phyloP scores from a whole-genome alignment of 2,888 invertebrate genomes.

The Cryptocephalus moraei region DNA sequence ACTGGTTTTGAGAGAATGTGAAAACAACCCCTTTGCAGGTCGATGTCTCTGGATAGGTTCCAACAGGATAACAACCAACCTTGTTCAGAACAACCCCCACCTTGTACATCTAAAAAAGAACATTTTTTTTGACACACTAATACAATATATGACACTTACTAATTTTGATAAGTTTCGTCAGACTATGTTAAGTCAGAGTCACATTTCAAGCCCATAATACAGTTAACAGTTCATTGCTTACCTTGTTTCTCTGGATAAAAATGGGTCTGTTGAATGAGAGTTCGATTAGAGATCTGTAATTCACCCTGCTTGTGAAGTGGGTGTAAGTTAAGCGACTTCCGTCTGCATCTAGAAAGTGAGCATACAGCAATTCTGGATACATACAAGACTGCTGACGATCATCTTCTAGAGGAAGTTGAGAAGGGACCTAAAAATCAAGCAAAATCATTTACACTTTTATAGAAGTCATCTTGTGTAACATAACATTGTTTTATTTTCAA shows the following conservation, averaged over 20 bases:
- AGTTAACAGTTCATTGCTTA: conserved; percentile 21
- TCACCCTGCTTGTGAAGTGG: conserved; percentile 68
- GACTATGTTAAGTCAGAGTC: not conserved
- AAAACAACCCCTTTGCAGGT: conserved; percentile 63
- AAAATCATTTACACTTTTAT: too few species aligned
- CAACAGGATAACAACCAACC: conserved; percentile 72
- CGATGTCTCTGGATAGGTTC: conserved; percentile 57
- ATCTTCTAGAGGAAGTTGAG: conserved; percentile 53
- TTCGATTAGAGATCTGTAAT: conserved; percentile 63
- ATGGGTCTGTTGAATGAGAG: conserved; percentile 73
- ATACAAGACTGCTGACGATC: conserved; percentile 29
- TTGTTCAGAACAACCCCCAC: conserved; percentile 77
- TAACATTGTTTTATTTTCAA: too few species aligned
- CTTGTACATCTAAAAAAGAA: conserved; percentile 53
- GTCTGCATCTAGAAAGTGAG: conserved; percentile 70
- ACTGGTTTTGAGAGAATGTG: conserved; percentile 63
- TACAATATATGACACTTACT: not conserved
- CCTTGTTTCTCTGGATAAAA: conserved; percentile 65
- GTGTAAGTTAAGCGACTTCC: conserved; percentile 72
- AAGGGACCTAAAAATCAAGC: conserved; percentile 50
- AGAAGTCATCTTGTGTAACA: too few species aligned
- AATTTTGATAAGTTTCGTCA: not conserved
- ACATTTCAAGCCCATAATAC: not conserved
- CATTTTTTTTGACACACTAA: not conserved
- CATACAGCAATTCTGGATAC: conserved; percentile 72